Base-by-base conservation (phyloP, 2,797 vertebrate species). In the Eulemur mongoz region DNA sequence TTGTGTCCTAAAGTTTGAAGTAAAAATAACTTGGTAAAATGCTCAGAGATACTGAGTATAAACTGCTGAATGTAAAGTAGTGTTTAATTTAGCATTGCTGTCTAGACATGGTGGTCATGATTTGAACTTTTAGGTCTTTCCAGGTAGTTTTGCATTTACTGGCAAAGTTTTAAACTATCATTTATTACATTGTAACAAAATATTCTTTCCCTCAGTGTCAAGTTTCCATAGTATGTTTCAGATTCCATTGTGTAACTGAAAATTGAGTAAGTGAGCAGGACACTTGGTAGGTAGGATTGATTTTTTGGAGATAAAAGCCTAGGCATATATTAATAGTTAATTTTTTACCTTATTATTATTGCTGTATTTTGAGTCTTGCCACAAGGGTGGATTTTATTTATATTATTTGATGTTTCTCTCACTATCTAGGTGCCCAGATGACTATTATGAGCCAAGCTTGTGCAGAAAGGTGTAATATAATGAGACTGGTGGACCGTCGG, bases 401-500 rank as follows among this genome's bases (percentile, higher is more conserved):
- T 54, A 65, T 92, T 72, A 18, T 78, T n/a, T 86, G 38, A 72
- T 70, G 14, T 65, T 91, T 89, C 50, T 80, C 20, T 98, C 23
- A 82, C 10, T 27, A 30, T 93, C 30, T 95, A 99, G 99, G 99
- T 97, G 99, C 99, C 95, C 99, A 99, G 98, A 99, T 99, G 99
- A 99, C 99, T 79, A 99, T 99, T 96, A 99, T 99, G 99, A 99
- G 99, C 98, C 99, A 99, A 95, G 99, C 99, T 0, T 99, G 99
- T 95, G 99, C 99, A 6, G 99, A 99, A 94, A 99, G 99, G 95
- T 99, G 99, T 96, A 99, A 99, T 97, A 99, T 99, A 91, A 99
- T 99, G 99, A 99, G 99, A 82, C 99, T 99, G 97, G 99, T 99
- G 95, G 99, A 99, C 97, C 99, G 99, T 63, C 99, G 99, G 50